phyloP scores from a whole-genome alignment of 2,888 invertebrate genomes.

The Fragum fragum region DNA sequence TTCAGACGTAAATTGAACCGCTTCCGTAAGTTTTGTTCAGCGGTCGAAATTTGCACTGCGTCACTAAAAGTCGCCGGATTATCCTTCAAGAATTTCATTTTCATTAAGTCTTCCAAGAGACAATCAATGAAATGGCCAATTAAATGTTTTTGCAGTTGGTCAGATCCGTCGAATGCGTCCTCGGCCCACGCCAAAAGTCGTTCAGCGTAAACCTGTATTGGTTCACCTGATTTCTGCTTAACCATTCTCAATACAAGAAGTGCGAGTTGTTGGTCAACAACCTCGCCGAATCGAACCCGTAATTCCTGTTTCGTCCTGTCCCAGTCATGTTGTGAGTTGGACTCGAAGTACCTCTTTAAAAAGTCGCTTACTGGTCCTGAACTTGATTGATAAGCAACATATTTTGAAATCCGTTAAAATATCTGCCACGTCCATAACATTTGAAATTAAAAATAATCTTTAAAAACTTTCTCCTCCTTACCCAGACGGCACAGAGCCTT shows the following conservation, averaged over 20 bases:
- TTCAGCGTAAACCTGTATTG: slow-evolving; percentile 45
- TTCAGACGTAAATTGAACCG: slow-evolving; percentile 37
- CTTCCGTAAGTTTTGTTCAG: slow-evolving; percentile 43
- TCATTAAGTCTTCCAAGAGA: slow-evolving; percentile 25
- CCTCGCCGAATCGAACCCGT: slow-evolving; percentile 36
- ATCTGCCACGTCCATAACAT: too few relatives aligned
- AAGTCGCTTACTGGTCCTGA: slow-evolving; percentile 47
- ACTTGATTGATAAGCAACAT: slow-evolving; percentile 42
- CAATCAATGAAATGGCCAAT: slow-evolving; percentile 47
- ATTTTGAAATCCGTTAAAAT: too few relatives aligned
- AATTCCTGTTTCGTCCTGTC: slow-evolving; percentile 24
- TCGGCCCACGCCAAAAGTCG: slow-evolving; percentile 36
- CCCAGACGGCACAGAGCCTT: too few relatives aligned
- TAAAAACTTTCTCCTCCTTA: too few relatives aligned
- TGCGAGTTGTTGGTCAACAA: slow-evolving; percentile 48
- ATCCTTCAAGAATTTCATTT: slow-evolving; percentile 45
- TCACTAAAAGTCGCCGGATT: slow-evolving; percentile 28
- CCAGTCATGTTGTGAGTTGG: slow-evolving; percentile 13
- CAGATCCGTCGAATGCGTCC: slow-evolving; percentile 42
- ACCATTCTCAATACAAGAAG: slow-evolving; percentile 38
- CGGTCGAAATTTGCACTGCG: slow-evolving; percentile 21
- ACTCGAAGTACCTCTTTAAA: slow-evolving; percentile 35
- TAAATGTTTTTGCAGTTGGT: slow-evolving; percentile 17
- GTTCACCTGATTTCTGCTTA: slow-evolving; percentile 41
- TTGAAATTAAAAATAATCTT: too few relatives aligned